Evolutionary conservation across 2,888 invertebrate species (phyloP), one percentile per base, ranked within the genome.

Genomic region (Lithophane ornitopus): DNA sequence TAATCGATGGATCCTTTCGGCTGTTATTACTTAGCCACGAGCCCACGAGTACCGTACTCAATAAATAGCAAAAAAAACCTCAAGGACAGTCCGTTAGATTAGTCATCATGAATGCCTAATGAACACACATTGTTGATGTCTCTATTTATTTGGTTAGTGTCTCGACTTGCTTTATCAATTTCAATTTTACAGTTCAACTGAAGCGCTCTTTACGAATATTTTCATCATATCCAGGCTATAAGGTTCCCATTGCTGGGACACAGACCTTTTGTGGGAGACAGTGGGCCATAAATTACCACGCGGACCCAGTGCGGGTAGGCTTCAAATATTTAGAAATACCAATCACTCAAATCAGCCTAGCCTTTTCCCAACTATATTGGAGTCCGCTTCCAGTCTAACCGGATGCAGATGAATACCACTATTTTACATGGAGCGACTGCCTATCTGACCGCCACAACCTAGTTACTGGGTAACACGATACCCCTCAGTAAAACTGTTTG

Each of bases 101-200:
- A 61, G 16, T 46, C 11, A 73, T 74, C n/a, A n/a, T n/a, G 39
- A 41, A 63, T 77, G 34, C 34, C 26, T 26, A 62, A n/a, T n/a
- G 26, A 6, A 46, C 34, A 56, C 34, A 54, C 63, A 73, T 75
- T 54, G 22, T n/a, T n/a, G n/a, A 77, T 39, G 52, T 46, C 66
- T 65, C 19, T 54, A 63, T 74, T 76, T 63, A 28, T 56, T 78
- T 56, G 19, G 26, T n/a, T 46, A 8, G 39, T 39, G 63, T 77
- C 65, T 56, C 26, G 39, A 26, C 46, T 66, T n/a, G 16, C 46
- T 78, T 63, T 75, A 78, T 78, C 67, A 66, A 56, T 66, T 75
- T 75, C 78, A 75, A 65, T 65, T 46, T 39, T 26, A 39, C 26
- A 39, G 26, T 19, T 56, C 39, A 28, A 76, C 26, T 74, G 34